Evolutionary conservation across 2,113 vertebrate species (phyloP).

Genomic region (Paralichthys olivaceus): DNA sequence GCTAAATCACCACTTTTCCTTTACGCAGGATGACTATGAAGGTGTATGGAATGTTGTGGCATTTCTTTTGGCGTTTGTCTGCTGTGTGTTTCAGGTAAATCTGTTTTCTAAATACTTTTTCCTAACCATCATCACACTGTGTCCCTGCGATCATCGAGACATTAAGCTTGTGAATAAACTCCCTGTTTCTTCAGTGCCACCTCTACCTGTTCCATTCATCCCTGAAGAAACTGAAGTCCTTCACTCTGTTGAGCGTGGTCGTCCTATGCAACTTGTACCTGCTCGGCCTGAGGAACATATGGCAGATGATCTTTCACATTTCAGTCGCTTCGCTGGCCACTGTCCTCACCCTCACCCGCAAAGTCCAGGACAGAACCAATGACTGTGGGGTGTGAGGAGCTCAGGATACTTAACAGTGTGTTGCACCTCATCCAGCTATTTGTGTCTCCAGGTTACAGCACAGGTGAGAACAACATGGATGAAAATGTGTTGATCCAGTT

Average conservation of each 20-base stretch:
- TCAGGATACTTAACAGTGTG: neutral
- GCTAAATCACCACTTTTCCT: neutral
- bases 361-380: constrained; percentile 84
- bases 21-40: constrained; percentile 88
- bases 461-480: constrained; percentile 21
- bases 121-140: neutral
- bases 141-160: no score
- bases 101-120: neutral
- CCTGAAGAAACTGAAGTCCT: constrained; percentile 85
- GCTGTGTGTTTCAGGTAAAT: constrained; percentile 90
- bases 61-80: constrained; percentile 91
- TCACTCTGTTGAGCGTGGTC: constrained; percentile 81
- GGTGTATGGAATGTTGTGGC: constrained; percentile 90
- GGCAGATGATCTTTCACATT: constrained; percentile 93
- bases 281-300: constrained; percentile 88
- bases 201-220: constrained; percentile 93
- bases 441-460: constrained; percentile 2
- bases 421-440: neutral
- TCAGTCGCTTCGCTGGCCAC: constrained; percentile 89
- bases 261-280: constrained; percentile 90
- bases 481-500: neutral
- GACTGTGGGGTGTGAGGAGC: constrained; percentile 88
- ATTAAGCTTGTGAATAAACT: neutral
- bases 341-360: constrained; percentile 86
- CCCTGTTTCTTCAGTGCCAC: constrained; percentile 85